phyloP scores from a whole-genome alignment of 2,888 invertebrate species.

The Napeogenes sylphis region DNA sequence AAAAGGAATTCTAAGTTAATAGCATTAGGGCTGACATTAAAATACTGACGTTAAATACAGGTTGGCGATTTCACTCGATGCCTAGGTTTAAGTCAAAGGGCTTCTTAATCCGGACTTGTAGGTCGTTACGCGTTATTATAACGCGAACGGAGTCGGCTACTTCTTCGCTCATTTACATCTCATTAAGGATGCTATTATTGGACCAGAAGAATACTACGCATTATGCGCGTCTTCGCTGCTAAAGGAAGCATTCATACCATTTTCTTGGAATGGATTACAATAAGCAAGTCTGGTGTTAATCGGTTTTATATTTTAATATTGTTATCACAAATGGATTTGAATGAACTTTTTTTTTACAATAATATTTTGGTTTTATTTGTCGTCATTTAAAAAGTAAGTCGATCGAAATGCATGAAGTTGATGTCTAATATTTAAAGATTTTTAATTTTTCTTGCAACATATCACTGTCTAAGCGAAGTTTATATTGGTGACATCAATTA shows the following conservation, averaged over 20 bases:
- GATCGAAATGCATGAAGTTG: too few species aligned
- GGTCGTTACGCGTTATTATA: constrained; percentile 79
- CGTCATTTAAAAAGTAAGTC: too few species aligned
- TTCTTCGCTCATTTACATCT: constrained; percentile 78
- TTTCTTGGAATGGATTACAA: constrained; percentile 23
- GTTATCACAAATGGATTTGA: too few species aligned
- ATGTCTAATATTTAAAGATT: background rate
- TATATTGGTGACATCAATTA: constrained; percentile 53
- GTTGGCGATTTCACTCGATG: constrained; percentile 58
- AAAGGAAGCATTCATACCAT: constrained; percentile 25
- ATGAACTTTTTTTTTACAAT: too few species aligned
- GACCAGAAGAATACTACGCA: constrained; percentile 51
- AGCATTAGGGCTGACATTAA: constrained; percentile 37
- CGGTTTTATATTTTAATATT: constrained; percentile 13
- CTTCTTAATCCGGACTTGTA: constrained; percentile 79
- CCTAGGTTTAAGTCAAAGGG: constrained; percentile 75
- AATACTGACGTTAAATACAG: constrained; percentile 34
- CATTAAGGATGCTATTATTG: constrained; percentile 75
- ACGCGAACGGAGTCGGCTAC: constrained; percentile 70
- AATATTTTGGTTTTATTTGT: too few species aligned
- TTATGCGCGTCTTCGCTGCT: constrained; percentile 25
- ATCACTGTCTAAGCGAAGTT: constrained; percentile 34
- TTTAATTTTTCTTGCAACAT: constrained; percentile 3
- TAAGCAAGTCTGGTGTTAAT: constrained; percentile 7
- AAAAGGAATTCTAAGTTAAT: constrained; percentile 40